Evolutionary conservation across 2,888 invertebrate genomes (phyloP).

Genomic region (Zeuzera pyrina): DNA sequence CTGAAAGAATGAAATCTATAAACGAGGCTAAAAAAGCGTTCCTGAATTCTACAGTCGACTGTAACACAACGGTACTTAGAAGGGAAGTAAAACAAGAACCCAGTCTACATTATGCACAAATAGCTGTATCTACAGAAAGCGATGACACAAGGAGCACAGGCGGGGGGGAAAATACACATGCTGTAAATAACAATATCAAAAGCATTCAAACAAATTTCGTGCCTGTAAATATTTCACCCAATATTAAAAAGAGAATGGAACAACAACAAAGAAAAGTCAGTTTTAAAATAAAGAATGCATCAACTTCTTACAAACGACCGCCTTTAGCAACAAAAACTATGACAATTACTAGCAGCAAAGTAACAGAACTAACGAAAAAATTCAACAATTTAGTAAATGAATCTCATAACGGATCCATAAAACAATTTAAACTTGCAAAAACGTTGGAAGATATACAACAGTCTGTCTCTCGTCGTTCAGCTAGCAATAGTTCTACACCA

Average conservation of each 20-base stretch:
- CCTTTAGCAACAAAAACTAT: conserved; percentile 55
- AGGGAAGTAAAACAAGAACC: conserved; percentile 26
- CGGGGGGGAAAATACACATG: conserved; percentile 48
- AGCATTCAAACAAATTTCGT: too few relatives aligned
- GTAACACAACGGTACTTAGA: conserved; percentile 14
- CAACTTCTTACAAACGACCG: conserved; percentile 54
- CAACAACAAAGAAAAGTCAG: conserved; percentile 71
- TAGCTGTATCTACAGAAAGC: conserved; percentile 51
- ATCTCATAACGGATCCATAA: conserved; percentile 47
- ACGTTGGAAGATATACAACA: conserved; percentile 57
- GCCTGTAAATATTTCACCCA: conserved; percentile 28
- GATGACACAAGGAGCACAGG: conserved; percentile 65
- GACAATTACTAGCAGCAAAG: conserved; percentile 71
- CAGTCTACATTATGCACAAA: conserved; percentile 53
- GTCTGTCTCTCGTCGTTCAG: conserved; percentile 35
- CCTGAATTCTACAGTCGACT: conserved; percentile 45
- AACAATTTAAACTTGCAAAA: conserved; percentile 71
- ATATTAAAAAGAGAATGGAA: conserved; percentile 41
- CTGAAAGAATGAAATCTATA: conserved; percentile 43
- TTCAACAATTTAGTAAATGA: conserved; percentile 77
- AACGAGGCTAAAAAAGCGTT: conserved; percentile 56
- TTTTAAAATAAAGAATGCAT: conserved; percentile 73
- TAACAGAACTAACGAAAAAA: conserved; percentile 79
- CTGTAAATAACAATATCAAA: too few relatives aligned
- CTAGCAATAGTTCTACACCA: conserved; percentile 59